Percentiles rank a stretch among this genome's conserved stretches.
Conservation (phyloP, 2,113 vertebrate genomes). For the Caranx ignobilis region DNA sequence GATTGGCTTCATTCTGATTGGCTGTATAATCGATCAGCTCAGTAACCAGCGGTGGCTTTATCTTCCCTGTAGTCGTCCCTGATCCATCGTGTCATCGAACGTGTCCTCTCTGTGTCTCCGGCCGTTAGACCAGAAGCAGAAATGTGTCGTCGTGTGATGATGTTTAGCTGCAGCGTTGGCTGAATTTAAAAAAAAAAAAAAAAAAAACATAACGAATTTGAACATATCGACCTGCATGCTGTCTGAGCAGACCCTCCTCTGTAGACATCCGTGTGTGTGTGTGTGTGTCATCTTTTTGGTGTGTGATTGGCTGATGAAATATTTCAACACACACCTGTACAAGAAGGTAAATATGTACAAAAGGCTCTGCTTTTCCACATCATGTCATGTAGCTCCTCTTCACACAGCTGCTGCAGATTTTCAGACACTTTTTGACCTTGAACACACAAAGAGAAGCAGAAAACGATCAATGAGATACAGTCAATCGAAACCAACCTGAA, state of each 20-base stretch:
- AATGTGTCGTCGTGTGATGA: not conserved
- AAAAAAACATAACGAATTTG: not conserved
- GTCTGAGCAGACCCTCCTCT: constrained; percentile 37
- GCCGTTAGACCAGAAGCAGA: not conserved
- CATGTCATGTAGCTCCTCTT: not conserved
- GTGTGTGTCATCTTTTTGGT: not conserved
- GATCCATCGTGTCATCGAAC: constrained; percentile 17
- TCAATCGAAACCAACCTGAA: not conserved
- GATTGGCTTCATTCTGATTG: constrained; percentile 18
- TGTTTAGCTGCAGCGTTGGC: constrained; percentile 2
- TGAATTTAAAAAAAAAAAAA: constrained; percentile 12
- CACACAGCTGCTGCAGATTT: constrained; percentile 1
- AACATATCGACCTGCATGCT: constrained; percentile 21
- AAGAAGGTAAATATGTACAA: not conserved
- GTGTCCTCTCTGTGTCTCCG: not conserved
- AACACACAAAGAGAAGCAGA: not conserved
- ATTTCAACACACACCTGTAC: constrained; percentile 3
- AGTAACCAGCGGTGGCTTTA: constrained; percentile 62
- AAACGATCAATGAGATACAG: rapidly evolving
- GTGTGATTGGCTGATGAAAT: not conserved
- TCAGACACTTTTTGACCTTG: not conserved
- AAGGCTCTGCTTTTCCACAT: not conserved
- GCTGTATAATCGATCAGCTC: constrained; percentile 21
- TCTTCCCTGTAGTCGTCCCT: not conserved
- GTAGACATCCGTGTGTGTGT: not conserved